phyloP scores from a whole-genome alignment of 2,797 vertebrate genomes.

The Gambelia wislizenii region DNA sequence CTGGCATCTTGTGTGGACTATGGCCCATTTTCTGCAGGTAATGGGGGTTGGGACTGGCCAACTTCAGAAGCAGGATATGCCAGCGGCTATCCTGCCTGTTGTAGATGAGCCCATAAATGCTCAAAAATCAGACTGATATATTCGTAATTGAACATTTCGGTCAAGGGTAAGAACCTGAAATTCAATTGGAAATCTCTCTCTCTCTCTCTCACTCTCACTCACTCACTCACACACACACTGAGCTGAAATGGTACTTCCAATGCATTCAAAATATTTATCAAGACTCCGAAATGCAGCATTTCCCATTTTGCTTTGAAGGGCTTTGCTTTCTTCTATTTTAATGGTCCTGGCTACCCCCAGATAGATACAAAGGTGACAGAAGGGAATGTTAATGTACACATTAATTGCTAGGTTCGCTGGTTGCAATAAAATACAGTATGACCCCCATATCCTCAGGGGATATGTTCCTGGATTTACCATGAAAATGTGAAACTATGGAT shows the following conservation, averaged over 20 bases:
- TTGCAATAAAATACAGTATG: conserved; percentile 12
- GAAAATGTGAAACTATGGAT: too few species aligned
- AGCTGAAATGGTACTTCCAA: neutral
- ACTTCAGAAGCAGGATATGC: too few species aligned
- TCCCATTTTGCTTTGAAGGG: neutral
- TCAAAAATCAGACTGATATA: neutral
- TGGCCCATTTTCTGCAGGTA: too few species aligned
- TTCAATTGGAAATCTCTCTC: neutral
- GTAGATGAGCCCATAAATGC: neutral
- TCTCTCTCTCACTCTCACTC: too few species aligned
- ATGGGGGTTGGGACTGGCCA: too few species aligned
- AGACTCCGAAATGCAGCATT: neutral
- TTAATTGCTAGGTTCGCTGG: neutral
- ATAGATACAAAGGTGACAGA: neutral
- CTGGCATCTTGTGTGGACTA: too few species aligned
- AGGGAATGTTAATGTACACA: neutral
- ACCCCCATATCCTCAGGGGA: too few species aligned
- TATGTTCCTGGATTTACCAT: too few species aligned
- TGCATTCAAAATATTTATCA: neutral
- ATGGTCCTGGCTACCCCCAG: neutral
- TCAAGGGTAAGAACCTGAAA: neutral
- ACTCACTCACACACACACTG: too few species aligned
- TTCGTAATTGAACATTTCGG: neutral
- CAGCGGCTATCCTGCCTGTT: too few species aligned
- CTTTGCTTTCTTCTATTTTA: neutral